A percentile compares a stretch with the other conserved stretches of the same genome.
Conservation (phyloP, 2,797 vertebrate species). For the Onychomys arenicola region DNA sequence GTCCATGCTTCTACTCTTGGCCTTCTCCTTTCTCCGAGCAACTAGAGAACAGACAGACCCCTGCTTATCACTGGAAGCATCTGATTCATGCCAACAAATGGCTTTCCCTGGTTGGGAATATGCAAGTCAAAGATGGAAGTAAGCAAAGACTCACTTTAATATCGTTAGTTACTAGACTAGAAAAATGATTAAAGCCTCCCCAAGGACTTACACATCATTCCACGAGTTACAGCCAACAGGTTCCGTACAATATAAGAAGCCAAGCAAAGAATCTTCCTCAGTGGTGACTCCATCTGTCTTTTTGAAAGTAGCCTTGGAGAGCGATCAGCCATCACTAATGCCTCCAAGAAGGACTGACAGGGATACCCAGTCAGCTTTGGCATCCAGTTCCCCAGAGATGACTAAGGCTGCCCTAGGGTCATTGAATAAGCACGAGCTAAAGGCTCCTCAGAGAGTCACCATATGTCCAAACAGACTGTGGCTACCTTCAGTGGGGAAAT, state of each 20-base stretch:
- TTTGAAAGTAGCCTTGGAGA: slow-evolving; percentile 27
- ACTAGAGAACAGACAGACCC: neutral
- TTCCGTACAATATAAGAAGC: slow-evolving; percentile 37
- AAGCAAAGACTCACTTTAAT: neutral
- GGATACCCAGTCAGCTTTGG: slow-evolving; percentile 16
- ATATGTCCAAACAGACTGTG: slow-evolving; percentile 64
- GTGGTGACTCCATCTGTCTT: slow-evolving; percentile 49
- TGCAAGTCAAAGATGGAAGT: neutral
- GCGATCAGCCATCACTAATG: slow-evolving; percentile 70
- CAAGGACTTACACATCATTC: neutral
- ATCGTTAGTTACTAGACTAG: neutral
- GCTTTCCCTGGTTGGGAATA: neutral
- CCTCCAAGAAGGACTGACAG: slow-evolving; percentile 33
- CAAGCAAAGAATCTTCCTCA: slow-evolving; percentile 12
- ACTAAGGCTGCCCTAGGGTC: neutral
- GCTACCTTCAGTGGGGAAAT: neutral
- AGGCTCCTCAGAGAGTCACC: slow-evolving; percentile 46
- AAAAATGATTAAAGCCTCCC: neutral
- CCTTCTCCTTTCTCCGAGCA: neutral
- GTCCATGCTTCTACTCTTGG: neutral
- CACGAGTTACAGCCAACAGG: slow-evolving; percentile 30
- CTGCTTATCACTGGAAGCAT: neutral
- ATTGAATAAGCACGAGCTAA: neutral
- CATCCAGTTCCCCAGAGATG: slow-evolving; percentile 63
- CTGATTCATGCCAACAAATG: neutral